Evolutionary conservation across 1,140 invertebrate species (phyloP).

Genomic region (Drosophila biarmipes): DNA sequence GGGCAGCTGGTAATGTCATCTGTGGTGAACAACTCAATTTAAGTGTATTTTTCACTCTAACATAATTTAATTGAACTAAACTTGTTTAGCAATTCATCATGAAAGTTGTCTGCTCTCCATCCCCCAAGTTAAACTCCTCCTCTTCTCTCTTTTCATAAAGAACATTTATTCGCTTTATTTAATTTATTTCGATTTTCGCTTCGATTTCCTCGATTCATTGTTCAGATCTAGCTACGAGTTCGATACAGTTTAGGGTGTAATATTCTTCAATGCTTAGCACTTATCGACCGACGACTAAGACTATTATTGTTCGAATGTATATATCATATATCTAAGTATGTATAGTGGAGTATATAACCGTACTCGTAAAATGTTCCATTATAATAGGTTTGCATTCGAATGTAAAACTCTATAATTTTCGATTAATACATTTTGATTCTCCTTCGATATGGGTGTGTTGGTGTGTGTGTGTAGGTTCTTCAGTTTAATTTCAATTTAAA

Average conservation of each 20-base stretch:
- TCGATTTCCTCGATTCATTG: conserved; percentile 56
- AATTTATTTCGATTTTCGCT: conserved; percentile 52
- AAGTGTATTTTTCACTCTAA: too few species aligned
- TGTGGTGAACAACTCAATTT: background rate
- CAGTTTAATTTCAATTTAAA: conserved; percentile 16
- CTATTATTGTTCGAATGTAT: conserved; percentile 80
- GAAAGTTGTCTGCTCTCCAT: too few species aligned
- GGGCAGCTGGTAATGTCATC: background rate
- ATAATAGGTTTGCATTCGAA: conserved; percentile 22
- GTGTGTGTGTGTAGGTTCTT: background rate
- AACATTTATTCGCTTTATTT: conserved; percentile 52
- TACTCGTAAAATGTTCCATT: conserved; percentile 56
- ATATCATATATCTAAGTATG: conserved; percentile 51
- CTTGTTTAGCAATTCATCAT: too few species aligned
- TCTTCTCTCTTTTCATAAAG: conserved; percentile 16
- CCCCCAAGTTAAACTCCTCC: background rate
- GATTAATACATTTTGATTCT: conserved; percentile 59
- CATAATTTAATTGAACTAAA: too few species aligned
- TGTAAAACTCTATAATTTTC: conserved; percentile 47
- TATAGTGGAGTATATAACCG: conserved; percentile 51
- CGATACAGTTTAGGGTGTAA: conserved; percentile 41
- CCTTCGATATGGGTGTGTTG: conserved; percentile 29
- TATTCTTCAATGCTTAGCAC: conserved; percentile 44
- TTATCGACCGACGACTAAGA: conserved; percentile 63
- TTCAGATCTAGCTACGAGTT: conserved; percentile 63